Base-by-base conservation (phyloP, 2,113 vertebrate species). In the Diadophis punctatus region DNA sequence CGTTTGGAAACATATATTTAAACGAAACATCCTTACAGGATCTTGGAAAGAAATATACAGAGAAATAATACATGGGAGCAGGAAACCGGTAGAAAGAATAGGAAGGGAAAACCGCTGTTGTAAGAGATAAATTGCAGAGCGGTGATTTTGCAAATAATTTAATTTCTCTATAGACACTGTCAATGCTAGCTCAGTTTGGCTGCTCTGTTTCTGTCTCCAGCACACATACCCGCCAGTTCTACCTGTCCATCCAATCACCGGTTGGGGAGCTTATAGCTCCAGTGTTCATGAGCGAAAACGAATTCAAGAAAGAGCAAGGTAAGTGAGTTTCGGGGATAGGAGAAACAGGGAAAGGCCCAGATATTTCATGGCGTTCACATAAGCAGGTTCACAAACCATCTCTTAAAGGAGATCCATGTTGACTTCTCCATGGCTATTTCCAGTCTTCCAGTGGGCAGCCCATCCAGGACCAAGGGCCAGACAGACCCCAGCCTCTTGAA, bases 251-350 rank as follows among this genome's bases (percentile, higher is more conserved):
- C 96, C 99, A 99, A 96, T 99, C 99, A 0, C 99, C 99, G 0
- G 99, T 99, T 0, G 99, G 99, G 53, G 99, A 99, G 94, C 97
- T 99, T 94, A 99, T 99, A 98, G 98, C 97, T 43, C 99, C 99
- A 0, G 89, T 98, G 90, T 99, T 99, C 97, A 98, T 99, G 98
- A 99, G 98, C 0, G 99, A 99, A 95, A 99, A 99, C 0, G 99
- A 99, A 93, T 99, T 99, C 96, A 99, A 98, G 96, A 99, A 99
- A 94, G 99, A 99, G 88, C 99, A 99, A 97, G 98, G 99, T 99
- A 94, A 98, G 98, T 93, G 7, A 30, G 9, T 0, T 16, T 25
- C 5, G 27, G 68, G 43, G 34, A 49, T 7, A 11, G 74, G 51
- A 27, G 86, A 7, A 48, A 86, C 0, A 1, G 49, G 53, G 14